Evolutionary conservation across 2,888 invertebrate genomes (phyloP).

Genomic region (Vannuccia rotundouncinata): DNA sequence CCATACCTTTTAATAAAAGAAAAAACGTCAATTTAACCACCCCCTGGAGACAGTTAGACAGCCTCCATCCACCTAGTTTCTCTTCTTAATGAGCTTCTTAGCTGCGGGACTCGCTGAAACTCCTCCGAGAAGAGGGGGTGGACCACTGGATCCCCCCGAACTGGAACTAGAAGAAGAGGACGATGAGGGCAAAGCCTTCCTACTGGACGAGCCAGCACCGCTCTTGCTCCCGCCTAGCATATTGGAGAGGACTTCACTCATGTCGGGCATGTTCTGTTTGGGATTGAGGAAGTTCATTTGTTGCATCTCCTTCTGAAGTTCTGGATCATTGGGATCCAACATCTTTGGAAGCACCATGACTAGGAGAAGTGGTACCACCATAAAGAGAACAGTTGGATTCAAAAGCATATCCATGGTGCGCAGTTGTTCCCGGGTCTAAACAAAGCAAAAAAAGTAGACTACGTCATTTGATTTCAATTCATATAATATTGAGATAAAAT

Average conservation of each 20-base stretch:
- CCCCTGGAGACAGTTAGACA: too few species aligned
- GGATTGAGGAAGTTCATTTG: constrained; percentile 64
- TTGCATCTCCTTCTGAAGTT: constrained; percentile 73
- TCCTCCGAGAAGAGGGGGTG: background rate
- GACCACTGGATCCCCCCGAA: background rate
- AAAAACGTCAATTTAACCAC: too few species aligned
- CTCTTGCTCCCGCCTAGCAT: background rate
- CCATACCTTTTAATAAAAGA: too few species aligned
- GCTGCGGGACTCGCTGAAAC: background rate
- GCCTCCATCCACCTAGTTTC: too few species aligned
- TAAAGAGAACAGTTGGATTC: constrained; percentile 94
- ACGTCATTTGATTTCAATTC: too few species aligned
- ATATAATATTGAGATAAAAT: too few species aligned
- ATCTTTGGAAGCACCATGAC: constrained; percentile 88
- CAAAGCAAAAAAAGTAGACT: background rate
- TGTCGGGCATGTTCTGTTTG: constrained; percentile 75
- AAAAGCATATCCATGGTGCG: constrained; percentile 88
- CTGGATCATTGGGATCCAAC: constrained; percentile 82
- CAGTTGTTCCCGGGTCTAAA: constrained; percentile 77
- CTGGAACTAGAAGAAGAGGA: background rate
- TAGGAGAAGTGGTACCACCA: constrained; percentile 80
- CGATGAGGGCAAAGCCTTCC: background rate
- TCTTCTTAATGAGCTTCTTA: background rate
- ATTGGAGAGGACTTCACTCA: constrained; percentile 69
- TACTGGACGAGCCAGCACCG: background rate